phyloP scores from a whole-genome alignment of 1,140 invertebrate species.

The Drosophila ananassae region DNA sequence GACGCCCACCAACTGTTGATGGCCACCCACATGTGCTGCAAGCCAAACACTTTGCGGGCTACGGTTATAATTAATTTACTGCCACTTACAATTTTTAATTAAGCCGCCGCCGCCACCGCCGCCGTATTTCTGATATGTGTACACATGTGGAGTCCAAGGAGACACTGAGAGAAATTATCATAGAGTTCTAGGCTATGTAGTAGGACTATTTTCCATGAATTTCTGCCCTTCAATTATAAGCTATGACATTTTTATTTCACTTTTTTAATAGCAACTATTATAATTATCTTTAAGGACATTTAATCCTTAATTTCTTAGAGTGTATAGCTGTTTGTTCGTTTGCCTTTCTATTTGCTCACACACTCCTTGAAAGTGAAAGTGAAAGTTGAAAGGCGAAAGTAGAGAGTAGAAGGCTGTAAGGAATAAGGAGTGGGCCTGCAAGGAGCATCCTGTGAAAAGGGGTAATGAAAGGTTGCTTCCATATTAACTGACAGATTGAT shows the following conservation, averaged over 20 bases:
- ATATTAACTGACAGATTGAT: slow-evolving; percentile 59
- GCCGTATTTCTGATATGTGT: slow-evolving; percentile 41
- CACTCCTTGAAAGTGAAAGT: slow-evolving; percentile 4
- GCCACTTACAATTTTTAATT: slow-evolving; percentile 82
- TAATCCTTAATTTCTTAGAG: not conserved
- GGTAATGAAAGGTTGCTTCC: slow-evolving; percentile 40
- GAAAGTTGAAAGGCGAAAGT: not conserved
- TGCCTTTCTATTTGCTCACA: slow-evolving; percentile 13
- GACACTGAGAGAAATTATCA: not conserved
- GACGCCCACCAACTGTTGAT: not conserved
- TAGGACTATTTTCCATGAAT: too few species aligned
- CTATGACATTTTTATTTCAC: not conserved
- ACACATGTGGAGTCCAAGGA: slow-evolving; percentile 1
- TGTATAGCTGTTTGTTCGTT: not conserved
- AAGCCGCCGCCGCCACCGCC: slow-evolving; percentile 56
- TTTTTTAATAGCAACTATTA: not conserved
- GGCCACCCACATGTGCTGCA: slow-evolving; percentile 62
- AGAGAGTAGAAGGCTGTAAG: not conserved
- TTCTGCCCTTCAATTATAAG: not conserved
- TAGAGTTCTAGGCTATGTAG: too few species aligned
- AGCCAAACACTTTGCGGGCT: slow-evolving; percentile 76
- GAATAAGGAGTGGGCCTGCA: not conserved
- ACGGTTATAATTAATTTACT: slow-evolving; percentile 80
- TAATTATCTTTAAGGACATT: not conserved
- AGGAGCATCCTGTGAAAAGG: slow-evolving; percentile 11